A percentile compares a stretch with the other conserved stretches of the same genome.
Evolutionary conservation across 2,113 vertebrate genomes (phyloP).

Genomic region (Origma solitaria): DNA sequence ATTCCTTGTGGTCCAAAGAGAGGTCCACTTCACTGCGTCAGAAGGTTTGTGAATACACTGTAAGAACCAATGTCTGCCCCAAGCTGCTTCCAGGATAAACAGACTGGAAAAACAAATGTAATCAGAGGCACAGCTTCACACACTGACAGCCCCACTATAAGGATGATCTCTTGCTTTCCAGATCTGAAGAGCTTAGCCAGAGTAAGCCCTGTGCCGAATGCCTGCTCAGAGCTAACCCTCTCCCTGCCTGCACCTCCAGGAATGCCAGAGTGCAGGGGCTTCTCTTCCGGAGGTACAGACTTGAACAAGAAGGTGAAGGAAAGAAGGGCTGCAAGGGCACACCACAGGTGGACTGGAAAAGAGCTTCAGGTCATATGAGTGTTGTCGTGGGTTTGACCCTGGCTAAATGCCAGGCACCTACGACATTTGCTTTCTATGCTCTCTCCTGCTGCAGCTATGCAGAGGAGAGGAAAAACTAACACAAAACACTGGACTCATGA

Average conservation of each 20-base stretch:
- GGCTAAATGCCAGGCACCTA: no score
- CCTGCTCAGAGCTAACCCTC: neutral
- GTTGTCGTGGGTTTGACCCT: no score
- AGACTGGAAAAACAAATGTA: neutral
- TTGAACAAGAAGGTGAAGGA: neutral
- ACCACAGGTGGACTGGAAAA: neutral
- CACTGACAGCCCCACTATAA: neutral
- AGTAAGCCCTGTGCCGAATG: neutral
- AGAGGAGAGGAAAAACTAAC: no score
- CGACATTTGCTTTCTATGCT: no score
- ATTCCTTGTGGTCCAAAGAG: neutral
- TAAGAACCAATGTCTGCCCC: neutral
- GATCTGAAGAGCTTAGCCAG: neutral
- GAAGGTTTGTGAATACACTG: fast-evolving
- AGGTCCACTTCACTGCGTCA: neutral
- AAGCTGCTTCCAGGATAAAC: neutral
- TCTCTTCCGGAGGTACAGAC: neutral
- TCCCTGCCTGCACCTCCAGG: fast-evolving
- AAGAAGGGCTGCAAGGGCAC: neutral
- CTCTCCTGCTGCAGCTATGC: no score
- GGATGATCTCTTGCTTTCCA: neutral
- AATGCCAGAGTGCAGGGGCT: neutral
- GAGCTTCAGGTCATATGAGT: neutral
- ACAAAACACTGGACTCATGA: no score
- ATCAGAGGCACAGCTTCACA: neutral